Base-by-base conservation (phyloP, 2,888 invertebrate species). In the Heliconius sara region DNA sequence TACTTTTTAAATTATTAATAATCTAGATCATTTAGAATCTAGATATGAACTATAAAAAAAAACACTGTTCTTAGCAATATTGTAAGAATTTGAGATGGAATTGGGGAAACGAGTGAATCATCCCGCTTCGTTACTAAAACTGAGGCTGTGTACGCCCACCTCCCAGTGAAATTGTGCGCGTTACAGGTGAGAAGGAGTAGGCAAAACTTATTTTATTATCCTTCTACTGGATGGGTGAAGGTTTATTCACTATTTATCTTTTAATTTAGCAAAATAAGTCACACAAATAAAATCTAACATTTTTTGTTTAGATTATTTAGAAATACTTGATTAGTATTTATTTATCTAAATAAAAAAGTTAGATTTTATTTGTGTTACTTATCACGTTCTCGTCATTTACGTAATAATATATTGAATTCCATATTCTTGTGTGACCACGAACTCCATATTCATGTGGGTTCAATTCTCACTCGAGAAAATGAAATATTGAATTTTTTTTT, bases 161-260 rank as follows among this genome's bases (percentile, higher is more conserved):
- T 39, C 57, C 60, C 73, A 4, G n/a, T 39, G 60, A 4, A 60
- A 73, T n/a, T 12, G 60, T 60, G 72, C 30, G 72, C 60, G 34
- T 73, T 73, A 60, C 73, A 73, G 73, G 60, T 73, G 73, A 13
- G 60, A 73, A n/a, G 13, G 34, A 60, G 60, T 39, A 34, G 30
- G 25, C 39, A 16, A n/a, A 60, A 60, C 9, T 34, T 73, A n/a
- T 39, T 73, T 73, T n/a, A 60, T 73, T 57, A 73, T n/a, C 60
- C n/a, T 34, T 25, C 39, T 1, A 34, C 34, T 60, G 73, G 27
- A 57, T 30, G 13, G 39, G 57, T 34, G 16, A 22, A 34, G 16
- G n/a, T 25, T 60, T 73, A 19, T 25, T 39, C 60, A 60, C 57
- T 30, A 72, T 57, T 57, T 57, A 52, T 57, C n/a, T 39, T 68